Base-by-base conservation (phyloP, 2,888 invertebrate genomes). In the Salticus scenicus region DNA sequence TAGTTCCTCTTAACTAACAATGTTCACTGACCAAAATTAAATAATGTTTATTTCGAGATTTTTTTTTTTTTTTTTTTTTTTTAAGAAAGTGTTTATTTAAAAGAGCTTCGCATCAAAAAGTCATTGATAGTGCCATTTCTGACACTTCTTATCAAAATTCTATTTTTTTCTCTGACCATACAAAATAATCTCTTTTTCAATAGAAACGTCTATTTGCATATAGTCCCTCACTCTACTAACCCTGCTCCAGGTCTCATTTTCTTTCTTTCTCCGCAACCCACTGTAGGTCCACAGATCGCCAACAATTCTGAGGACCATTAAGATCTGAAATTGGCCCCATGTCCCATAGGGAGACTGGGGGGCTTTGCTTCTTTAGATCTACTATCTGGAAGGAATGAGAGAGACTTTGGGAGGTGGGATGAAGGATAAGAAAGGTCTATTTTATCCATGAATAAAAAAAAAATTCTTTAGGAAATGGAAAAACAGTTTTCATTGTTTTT, bases 251-350 rank as follows among this genome's bases (percentile, higher is more conserved):
- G 66, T 64, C 42, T 63, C 37, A 7, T 51, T 78, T 78, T 64
- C 41, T 28, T 71, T 63, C 78, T 37, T 69, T 8, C 31, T 69
- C 12, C 31, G 31, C n/a, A 42, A 31, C 63, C 71, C 71, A 71
- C 70, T 37, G 41, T 71, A 64, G 71, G 71, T 64, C 70, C 37
- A 63, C 37, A 47, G 79, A 80, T 80, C 72, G 66, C 47, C 66
- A 73, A 67, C 73, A 33, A 66, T 79, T 73, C 72, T 66, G 76
- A 30, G 72, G 42, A 14, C 64, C 79, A 80, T 80, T 80, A 80
- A 67, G 72, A 80, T 71, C 79, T 47, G 72, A 42, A 66, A 80
- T 71, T 73, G 47, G 66, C 79, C 67, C 72, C 66, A n/a, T 20
- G 66, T 30, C 73, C 73, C 27, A 30, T 31, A 47, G 72, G 71